A percentile compares a stretch with the other conserved stretches of the same genome.
phyloP scores from a whole-genome alignment of 2,888 invertebrate genomes.

The Rutpela maculata region DNA sequence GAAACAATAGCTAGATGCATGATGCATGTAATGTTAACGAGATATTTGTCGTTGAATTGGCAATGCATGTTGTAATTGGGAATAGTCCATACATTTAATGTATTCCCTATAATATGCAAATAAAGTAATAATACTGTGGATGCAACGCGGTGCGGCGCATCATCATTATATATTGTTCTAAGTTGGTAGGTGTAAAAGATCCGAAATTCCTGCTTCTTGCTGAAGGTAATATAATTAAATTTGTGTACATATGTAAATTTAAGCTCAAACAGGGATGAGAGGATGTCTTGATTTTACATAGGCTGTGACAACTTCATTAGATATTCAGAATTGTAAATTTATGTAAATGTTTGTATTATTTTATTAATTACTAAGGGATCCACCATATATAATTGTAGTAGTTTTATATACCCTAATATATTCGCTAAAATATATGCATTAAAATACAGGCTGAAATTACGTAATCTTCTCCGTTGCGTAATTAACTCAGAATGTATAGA shows the following conservation, averaged over 20 bases:
- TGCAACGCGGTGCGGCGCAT: slow-evolving; percentile 2
- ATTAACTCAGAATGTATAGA: neutral
- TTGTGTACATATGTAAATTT: slow-evolving; percentile 44
- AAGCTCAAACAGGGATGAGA: slow-evolving; percentile 38
- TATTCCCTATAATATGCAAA: slow-evolving; percentile 21
- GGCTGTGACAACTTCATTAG: slow-evolving; percentile 43
- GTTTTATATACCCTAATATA: slow-evolving; percentile 29
- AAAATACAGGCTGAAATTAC: neutral
- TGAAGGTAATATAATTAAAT: slow-evolving; percentile 42
- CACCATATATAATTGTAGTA: slow-evolving; percentile 28
- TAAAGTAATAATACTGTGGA: slow-evolving; percentile 21
- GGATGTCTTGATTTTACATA: slow-evolving; percentile 42
- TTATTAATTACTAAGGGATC: slow-evolving; percentile 39
- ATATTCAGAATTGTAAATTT: slow-evolving; percentile 43
- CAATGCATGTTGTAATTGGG: slow-evolving; percentile 16
- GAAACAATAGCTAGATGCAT: too few species aligned
- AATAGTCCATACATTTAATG: slow-evolving; percentile 2
- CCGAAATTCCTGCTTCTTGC: slow-evolving; percentile 38
- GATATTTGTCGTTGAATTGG: neutral
- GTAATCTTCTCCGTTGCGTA: neutral
- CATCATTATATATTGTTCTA: slow-evolving; percentile 29
- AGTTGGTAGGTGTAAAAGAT: slow-evolving; percentile 37
- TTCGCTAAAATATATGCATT: neutral
- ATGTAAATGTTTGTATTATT: slow-evolving; percentile 41
- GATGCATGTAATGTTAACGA: neutral